Percentiles rank a stretch among this genome's conserved stretches.
These are phyloP conservation scores for Pissodes strobi DNA, from an alignment of 1,140 invertebrate species.

Conservation along the genomic window DNA sequence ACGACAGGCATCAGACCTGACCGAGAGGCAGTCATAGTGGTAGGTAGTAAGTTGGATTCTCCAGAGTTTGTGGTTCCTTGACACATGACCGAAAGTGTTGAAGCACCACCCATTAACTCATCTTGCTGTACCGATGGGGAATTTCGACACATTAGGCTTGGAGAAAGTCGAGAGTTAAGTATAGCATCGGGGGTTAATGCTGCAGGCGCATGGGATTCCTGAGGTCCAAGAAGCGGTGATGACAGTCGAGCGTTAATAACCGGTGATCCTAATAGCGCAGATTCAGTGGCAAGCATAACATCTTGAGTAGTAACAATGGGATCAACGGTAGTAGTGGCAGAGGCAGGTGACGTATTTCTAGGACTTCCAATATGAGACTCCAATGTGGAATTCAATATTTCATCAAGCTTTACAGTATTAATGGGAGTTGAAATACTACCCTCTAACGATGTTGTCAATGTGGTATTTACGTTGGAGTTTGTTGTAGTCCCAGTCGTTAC, in stretches of 20 bases:
- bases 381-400: conserved; percentile 66
- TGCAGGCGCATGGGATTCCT: conserved; percentile 14
- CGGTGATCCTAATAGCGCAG: conserved; percentile 51
- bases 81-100: conserved; percentile 40
- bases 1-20: conserved; percentile 31
- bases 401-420: conserved; percentile 62
- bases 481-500: conserved; percentile 49
- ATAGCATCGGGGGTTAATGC: conserved; percentile 60
- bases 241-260: conserved; percentile 43
- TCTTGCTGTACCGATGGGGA: conserved; percentile 49
- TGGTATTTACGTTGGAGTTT: conserved; percentile 58
- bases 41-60: conserved; percentile 19
- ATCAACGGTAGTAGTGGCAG: conserved; percentile 41
- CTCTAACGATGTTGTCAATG: conserved; percentile 54
- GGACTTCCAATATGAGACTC: conserved; percentile 61
- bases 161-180: conserved; percentile 66
- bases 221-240: conserved; percentile 26
- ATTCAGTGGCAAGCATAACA: conserved; percentile 56
- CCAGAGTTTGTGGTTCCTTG: conserved; percentile 26
- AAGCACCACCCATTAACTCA: conserved; percentile 45
- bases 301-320: conserved; percentile 61
- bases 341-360: conserved; percentile 43
- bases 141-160: conserved; percentile 59
- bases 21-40: conserved; percentile 28
- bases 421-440: conserved; percentile 58